These are phyloP conservation scores for Ennomos fuscantarius DNA, from an alignment of 2,888 invertebrate genomes.

Conservation along the genomic window DNA sequence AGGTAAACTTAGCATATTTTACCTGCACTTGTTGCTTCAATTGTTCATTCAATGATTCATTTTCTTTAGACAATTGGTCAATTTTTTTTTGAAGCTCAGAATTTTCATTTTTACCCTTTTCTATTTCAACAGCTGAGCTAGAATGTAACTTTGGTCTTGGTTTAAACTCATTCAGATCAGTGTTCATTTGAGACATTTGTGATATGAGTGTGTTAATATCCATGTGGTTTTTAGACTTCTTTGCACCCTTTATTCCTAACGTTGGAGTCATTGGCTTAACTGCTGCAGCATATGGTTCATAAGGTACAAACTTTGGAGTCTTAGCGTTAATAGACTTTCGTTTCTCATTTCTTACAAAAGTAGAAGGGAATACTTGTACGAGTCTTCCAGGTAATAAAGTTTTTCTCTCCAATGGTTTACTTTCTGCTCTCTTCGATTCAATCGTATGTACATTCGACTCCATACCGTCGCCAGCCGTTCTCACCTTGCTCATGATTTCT, in stretches of 20 bases:
- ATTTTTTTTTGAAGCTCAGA: slow-evolving; percentile 86
- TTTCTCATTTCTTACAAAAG: slow-evolving; percentile 84
- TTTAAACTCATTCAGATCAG: slow-evolving; percentile 86
- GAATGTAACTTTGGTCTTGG: slow-evolving; percentile 72
- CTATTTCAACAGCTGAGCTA: slow-evolving; percentile 49
- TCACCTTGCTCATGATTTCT: slow-evolving; percentile 75
- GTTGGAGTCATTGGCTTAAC: slow-evolving; percentile 90
- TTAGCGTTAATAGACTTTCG: slow-evolving; percentile 84
- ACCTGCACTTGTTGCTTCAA: slow-evolving; percentile 94
- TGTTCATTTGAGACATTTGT: slow-evolving; percentile 89
- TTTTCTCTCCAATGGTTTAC: slow-evolving; percentile 47
- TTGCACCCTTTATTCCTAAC: slow-evolving; percentile 67
- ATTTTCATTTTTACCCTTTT: slow-evolving; percentile 69
- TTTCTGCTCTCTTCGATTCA: slow-evolving; percentile 51
- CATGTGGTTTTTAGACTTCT: slow-evolving; percentile 84
- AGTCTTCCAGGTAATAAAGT: slow-evolving; percentile 61
- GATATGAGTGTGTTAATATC: slow-evolving; percentile 88
- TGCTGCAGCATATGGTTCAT: slow-evolving; percentile 95
- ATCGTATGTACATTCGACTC: slow-evolving; percentile 81
- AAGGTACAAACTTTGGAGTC: slow-evolving; percentile 94
- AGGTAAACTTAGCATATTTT: slow-evolving; percentile 13
- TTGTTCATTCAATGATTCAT: slow-evolving; percentile 90
- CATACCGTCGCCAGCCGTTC: slow-evolving; percentile 93
- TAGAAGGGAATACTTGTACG: slow-evolving; percentile 84
- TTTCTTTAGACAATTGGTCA: slow-evolving; percentile 87